Base-by-base conservation (phyloP, 2,113 vertebrate genomes). In the Rhipidura dahli region DNA sequence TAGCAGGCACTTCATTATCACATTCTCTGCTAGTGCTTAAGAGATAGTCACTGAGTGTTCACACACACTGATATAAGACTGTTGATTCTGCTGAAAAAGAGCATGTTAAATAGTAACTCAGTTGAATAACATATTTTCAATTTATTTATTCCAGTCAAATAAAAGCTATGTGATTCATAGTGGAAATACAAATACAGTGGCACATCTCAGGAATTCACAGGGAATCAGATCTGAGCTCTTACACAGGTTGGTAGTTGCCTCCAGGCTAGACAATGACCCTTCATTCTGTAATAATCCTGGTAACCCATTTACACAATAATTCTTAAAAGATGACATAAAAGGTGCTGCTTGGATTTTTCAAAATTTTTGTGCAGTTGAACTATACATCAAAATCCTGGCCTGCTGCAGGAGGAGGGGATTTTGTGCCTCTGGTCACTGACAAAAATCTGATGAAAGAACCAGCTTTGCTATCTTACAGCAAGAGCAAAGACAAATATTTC, bases 41-140 rank as follows among this genome's bases (percentile, higher is more conserved):
- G 84, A 95, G 85, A 96, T 85, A 89, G 92, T 75, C 33, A 3
- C 63, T 87, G 53, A 53, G n/a, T 98, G 94, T 98, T 98, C 98
- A 91, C 90, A 80, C 64, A 96, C 82, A 63, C 56, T 80, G 88
- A 96, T 96, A 96, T 96, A 97, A 98, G 92, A 85, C 37, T 97
- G 93, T 92, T 95, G 94, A 90, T 95, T 90, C 72, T 93, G 80
- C 76, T 97, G 94, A 93, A 92, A 95, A 84, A 72, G 87, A 73
- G 83, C 71, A 86, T 92, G 94, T 94, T 95, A 96, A 97, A 80
- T 85, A 94, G 76, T 44, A 93, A 87, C 63, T 93, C 66, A 63
- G 71, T 89, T 88, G 83, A 93, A 95, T 54, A 82, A 60, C 68
- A 50, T 94, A 64, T 86, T 97, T 93, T 90, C 72, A 2, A 72